These are phyloP conservation scores for Erythrocercus mccallii DNA, from an alignment of 2,113 vertebrate species.

Conservation along the genomic window DNA sequence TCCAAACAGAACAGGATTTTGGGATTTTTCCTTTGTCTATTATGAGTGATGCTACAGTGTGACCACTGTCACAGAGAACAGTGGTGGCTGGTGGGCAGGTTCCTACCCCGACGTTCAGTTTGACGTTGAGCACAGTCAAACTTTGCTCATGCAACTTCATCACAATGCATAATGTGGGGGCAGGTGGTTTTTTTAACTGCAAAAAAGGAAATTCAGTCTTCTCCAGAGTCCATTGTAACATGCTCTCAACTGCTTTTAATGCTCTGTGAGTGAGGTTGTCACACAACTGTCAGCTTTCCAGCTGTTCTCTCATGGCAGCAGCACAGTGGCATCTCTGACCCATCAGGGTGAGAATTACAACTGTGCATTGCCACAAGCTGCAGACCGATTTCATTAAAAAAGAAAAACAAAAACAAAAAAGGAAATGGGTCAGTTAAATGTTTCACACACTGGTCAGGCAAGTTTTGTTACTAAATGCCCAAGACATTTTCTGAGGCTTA, in stretches of 20 bases:
- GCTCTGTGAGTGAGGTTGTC: accelerated
- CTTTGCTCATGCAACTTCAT: background rate
- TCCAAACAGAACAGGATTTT: slow-evolving; percentile 71
- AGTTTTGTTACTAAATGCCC: background rate
- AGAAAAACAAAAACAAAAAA: background rate
- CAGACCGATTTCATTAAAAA: background rate
- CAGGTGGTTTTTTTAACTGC: background rate
- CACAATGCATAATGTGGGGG: accelerated
- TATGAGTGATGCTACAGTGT: slow-evolving; percentile 79
- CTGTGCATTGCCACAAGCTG: background rate
- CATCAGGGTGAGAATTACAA: background rate
- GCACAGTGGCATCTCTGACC: background rate
- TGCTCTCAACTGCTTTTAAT: accelerated
- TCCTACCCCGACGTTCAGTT: accelerated
- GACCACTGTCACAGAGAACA: background rate
- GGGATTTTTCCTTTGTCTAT: slow-evolving; percentile 92
- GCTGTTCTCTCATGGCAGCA: background rate
- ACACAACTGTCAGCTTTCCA: background rate
- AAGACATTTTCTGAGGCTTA: background rate
- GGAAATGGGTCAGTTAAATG: background rate
- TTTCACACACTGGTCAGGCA: background rate
- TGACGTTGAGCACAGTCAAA: background rate
- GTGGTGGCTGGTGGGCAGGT: background rate
- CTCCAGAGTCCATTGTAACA: background rate
- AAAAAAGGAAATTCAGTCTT: background rate